Conservation (phyloP, 2,113 vertebrate genomes). For the Seriola aureovittata region DNA sequence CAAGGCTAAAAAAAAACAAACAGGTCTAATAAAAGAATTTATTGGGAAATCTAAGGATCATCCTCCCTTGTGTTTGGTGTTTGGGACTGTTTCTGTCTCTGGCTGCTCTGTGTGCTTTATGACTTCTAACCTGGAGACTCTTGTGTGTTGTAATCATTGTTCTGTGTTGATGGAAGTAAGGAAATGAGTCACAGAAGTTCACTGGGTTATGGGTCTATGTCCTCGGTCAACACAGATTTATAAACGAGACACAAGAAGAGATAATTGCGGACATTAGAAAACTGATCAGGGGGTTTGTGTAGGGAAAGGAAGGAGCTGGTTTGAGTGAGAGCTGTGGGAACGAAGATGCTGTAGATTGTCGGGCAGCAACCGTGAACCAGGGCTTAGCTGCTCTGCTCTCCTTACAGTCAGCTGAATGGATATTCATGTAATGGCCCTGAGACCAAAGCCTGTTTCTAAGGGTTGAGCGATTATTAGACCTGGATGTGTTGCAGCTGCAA, state of each 20-base stretch:
- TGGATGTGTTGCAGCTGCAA: neutral
- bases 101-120: slow-evolving; percentile 13
- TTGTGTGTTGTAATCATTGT: slow-evolving; percentile 13
- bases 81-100: neutral
- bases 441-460: neutral
- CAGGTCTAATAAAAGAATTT: neutral
- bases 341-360: slow-evolving; percentile 54
- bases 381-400: slow-evolving; percentile 48
- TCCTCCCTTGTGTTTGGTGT: slow-evolving; percentile 9
- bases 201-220: slow-evolving; percentile 22
- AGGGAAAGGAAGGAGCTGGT: neutral
- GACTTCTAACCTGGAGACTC: slow-evolving; percentile 43
- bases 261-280: slow-evolving; percentile 15
- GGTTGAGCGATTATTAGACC: neutral
- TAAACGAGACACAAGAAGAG: neutral
- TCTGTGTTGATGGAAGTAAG: neutral
- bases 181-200: slow-evolving; percentile 2
- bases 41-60: slow-evolving; percentile 13
- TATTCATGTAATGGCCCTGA: neutral
- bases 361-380: slow-evolving; percentile 36
- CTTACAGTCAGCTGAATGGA: slow-evolving; percentile 11
- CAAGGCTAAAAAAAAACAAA: neutral
- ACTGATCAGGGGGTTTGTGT: slow-evolving; percentile 9
- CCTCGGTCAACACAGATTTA: slow-evolving; percentile 3
- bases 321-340: neutral